phyloP scores from a whole-genome alignment of 1,140 invertebrate species.

The Phortica variegata region DNA sequence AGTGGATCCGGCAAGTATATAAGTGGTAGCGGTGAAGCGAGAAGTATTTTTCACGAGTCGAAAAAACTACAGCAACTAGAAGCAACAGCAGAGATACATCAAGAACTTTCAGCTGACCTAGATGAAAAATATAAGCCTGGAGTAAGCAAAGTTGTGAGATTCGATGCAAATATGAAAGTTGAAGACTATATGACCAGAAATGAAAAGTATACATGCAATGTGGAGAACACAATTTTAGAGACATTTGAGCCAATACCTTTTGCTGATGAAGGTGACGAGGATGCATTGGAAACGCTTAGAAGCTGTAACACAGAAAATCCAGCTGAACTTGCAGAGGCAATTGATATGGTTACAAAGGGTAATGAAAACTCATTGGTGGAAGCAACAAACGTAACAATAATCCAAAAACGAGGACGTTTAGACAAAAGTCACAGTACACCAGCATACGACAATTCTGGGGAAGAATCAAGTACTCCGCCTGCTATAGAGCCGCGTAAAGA shows the following conservation, averaged over 20 bases:
- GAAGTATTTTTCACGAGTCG: conserved; percentile 27
- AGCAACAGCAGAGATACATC: conserved; percentile 26
- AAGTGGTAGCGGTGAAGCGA: conserved; percentile 16
- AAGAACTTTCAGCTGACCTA: conserved; percentile 17
- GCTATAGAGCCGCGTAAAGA: conserved; percentile 52
- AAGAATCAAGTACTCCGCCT: conserved; percentile 48
- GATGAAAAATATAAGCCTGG: conserved; percentile 44
- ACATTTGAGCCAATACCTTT: conserved; percentile 55
- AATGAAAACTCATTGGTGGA: conserved; percentile 36
- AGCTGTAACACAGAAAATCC: conserved; percentile 34
- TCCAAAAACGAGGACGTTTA: conserved; percentile 59
- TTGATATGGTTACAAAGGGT: conserved; percentile 26
- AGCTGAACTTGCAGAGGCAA: conserved; percentile 33
- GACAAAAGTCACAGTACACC: conserved; percentile 78
- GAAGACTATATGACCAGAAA: conserved; percentile 50
- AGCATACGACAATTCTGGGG: conserved; percentile 67
- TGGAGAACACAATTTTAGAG: conserved; percentile 54
- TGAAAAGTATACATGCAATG: conserved; percentile 54
- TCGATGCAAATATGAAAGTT: conserved; percentile 49
- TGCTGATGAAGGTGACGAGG: conserved; percentile 51
- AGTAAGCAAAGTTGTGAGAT: conserved; percentile 53
- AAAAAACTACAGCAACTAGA: conserved; percentile 41
- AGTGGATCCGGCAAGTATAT: conserved; percentile 9
- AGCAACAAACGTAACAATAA: conserved; percentile 50
- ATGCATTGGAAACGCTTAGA: conserved; percentile 36